Percentiles rank a stretch among this genome's conserved stretches.
Evolutionary conservation across 2,888 invertebrate species (phyloP).

Genomic region (Parthenolecanium corni): DNA sequence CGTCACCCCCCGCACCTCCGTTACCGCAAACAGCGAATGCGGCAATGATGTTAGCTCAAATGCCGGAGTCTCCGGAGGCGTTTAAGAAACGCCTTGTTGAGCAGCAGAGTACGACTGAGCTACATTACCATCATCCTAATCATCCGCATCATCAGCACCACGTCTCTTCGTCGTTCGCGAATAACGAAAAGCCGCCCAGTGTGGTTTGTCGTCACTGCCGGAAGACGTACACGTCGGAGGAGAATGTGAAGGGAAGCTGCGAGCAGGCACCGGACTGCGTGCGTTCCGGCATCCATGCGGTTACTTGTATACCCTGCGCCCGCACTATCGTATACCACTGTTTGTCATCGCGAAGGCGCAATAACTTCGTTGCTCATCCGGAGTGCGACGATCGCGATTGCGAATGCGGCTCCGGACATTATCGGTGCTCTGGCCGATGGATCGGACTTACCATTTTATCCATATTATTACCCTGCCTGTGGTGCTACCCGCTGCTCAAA

Average conservation of each 20-base stretch:
- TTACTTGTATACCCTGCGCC: slow-evolving; percentile 77
- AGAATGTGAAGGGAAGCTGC: slow-evolving; percentile 75
- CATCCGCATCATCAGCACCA: neutral
- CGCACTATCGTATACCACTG: slow-evolving; percentile 88
- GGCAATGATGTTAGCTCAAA: slow-evolving; percentile 36
- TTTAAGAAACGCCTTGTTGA: neutral
- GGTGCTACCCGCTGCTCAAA: slow-evolving; percentile 81
- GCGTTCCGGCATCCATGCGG: slow-evolving; percentile 63
- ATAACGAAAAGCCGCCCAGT: slow-evolving; percentile 34
- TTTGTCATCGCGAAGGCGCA: slow-evolving; percentile 80
- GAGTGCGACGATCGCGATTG: slow-evolving; percentile 47
- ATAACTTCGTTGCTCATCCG: slow-evolving; percentile 55
- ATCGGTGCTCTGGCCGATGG: slow-evolving; percentile 54
- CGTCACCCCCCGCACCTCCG: slow-evolving; percentile 4
- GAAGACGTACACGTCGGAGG: slow-evolving; percentile 68
- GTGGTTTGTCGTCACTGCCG: slow-evolving; percentile 52
- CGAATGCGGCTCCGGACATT: slow-evolving; percentile 56
- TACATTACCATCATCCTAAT: neutral
- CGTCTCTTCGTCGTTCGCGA: neutral
- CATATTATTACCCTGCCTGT: slow-evolving; percentile 81
- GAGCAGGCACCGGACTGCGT: slow-evolving; percentile 77
- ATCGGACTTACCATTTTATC: slow-evolving; percentile 71
- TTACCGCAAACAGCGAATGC: slow-evolving; percentile 33
- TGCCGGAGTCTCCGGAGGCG: slow-evolving; percentile 17
- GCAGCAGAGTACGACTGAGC: neutral